Percentiles rank a stretch among this genome's conserved stretches.
These are phyloP conservation scores for Scaptomyza graminum DNA, from an alignment of 1,140 invertebrate species.

Conservation along the genomic window DNA sequence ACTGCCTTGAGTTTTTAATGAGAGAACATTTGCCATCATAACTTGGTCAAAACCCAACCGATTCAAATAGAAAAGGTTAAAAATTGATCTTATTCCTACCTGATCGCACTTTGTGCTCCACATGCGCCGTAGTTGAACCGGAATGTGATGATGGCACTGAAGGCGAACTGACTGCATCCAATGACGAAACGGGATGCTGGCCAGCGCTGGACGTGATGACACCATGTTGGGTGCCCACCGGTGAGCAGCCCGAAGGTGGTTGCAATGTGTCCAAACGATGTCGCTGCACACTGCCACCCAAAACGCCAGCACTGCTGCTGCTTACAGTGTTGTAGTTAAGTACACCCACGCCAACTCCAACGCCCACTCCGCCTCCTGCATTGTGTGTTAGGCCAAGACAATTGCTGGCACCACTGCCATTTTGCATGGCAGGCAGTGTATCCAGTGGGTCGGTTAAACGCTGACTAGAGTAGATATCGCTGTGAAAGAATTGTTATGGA, in stretches of 20 bases:
- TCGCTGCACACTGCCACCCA: constrained; percentile 61
- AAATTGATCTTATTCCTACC: too few species aligned
- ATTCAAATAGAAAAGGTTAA: too few species aligned
- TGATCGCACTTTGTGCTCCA: constrained; percentile 71
- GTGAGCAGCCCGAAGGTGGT: constrained; percentile 72
- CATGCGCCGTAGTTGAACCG: constrained; percentile 58
- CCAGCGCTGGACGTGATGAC: constrained; percentile 75
- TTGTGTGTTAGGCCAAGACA: constrained; percentile 75
- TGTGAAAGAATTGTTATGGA: constrained; percentile 15
- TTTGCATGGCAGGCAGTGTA: constrained; percentile 69
- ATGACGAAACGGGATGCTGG: constrained; percentile 39
- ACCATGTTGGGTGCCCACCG: constrained; percentile 72
- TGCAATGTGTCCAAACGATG: constrained; percentile 76
- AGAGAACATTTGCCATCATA: too few species aligned
- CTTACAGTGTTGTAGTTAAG: constrained; percentile 78
- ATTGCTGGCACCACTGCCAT: constrained; percentile 64
- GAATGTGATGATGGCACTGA: constrained; percentile 48
- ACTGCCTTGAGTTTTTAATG: too few species aligned
- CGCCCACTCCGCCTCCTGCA: constrained; percentile 45
- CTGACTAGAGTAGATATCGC: constrained; percentile 82
- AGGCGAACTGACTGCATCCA: constrained; percentile 63
- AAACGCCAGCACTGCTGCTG: constrained; percentile 69
- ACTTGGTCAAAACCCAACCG: too few species aligned
- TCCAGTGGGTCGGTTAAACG: constrained; percentile 77
- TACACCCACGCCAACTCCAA: constrained; percentile 55